Percentiles rank a stretch among this genome's conserved stretches.
These are phyloP conservation scores for Drosophila truncata DNA, from an alignment of 1,140 invertebrate species.

Conservation along the genomic window DNA sequence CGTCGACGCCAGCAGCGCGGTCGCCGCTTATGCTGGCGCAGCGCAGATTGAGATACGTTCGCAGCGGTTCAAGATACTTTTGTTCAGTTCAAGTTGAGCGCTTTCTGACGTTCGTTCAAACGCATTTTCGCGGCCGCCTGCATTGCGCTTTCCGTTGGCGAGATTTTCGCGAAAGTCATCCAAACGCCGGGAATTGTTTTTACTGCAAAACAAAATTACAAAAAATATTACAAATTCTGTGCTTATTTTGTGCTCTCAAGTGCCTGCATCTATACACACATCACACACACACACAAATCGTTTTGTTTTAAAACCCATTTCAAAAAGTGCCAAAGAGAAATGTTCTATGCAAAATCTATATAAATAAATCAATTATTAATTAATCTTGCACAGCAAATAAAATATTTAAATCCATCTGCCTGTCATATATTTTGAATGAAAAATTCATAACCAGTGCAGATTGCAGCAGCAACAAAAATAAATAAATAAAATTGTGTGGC, in stretches of 20 bases:
- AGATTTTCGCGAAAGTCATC: constrained; percentile 30
- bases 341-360: constrained; percentile 14
- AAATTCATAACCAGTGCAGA: constrained; percentile 41
- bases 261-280: constrained; percentile 35
- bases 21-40: constrained; percentile 46
- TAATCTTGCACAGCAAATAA: constrained; percentile 19
- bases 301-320: constrained; percentile 44
- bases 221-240: constrained; percentile 12
- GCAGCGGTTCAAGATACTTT: constrained; percentile 57
- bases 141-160: constrained; percentile 20
- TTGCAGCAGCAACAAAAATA: constrained; percentile 30
- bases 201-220: background rate
- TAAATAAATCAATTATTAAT: constrained; percentile 19
- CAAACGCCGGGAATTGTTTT: constrained; percentile 18
- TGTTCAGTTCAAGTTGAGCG: constrained; percentile 71
- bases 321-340: constrained; percentile 49
- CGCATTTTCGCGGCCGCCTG: constrained; percentile 59
- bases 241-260: constrained; percentile 40
- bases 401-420: constrained; percentile 30
- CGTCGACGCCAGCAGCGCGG: constrained; percentile 37
- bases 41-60: constrained; percentile 62
- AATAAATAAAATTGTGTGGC: constrained; percentile 34
- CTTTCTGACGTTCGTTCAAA: constrained; percentile 75
- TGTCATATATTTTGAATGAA: constrained; percentile 19
- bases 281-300: constrained; percentile 11